Base-by-base conservation (phyloP, 2,888 invertebrate genomes). In the Cremastinae sp. region DNA sequence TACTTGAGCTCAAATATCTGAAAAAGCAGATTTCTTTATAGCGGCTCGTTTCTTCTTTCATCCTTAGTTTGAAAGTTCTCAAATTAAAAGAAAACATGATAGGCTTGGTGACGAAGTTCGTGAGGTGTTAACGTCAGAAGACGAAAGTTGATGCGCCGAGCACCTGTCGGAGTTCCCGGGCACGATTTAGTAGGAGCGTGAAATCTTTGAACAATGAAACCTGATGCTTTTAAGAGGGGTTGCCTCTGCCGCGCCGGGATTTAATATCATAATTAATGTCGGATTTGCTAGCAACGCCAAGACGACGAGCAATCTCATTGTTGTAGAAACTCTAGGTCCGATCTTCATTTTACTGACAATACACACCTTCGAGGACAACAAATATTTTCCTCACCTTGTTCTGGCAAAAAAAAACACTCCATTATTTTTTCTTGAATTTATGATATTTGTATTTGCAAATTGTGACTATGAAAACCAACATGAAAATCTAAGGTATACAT, bases 241-340 rank as follows among this genome's bases (percentile, higher is more conserved):
- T 51, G 73, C 65, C 34, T 43, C 53, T 49, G 79, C 75, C 66
- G 79, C 74, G 78, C 51, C 66, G 69, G 85, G 84, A 87, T 87
- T 85, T 85, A 87, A 85, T 86, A 85, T 87, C 84, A 85, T 86
- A 87, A 87, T 87, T 87, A 86, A 86, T 83, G 82, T 85, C 81
- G 81, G 73, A 80, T 80, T 70, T 71, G 81, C 74, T 68, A 72
- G 72, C 78, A 78, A 61, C 58, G 75, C 75, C 64, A 18, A 10
- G 53, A 22, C 9, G 18, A 10, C 9, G 49, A 47, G 61, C 12
- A 12, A 41, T 20, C 59, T 74, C 70, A 61, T 77, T 77, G 70
- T 74, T 70, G 54, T 49, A 28, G 54, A 54, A 75, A 73, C 66
- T 59, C 34, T 47, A 2, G 34, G 61, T 34, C 8, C 62, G 28